Conservation (phyloP, 2,888 invertebrate species). For the Acleris cristana region DNA sequence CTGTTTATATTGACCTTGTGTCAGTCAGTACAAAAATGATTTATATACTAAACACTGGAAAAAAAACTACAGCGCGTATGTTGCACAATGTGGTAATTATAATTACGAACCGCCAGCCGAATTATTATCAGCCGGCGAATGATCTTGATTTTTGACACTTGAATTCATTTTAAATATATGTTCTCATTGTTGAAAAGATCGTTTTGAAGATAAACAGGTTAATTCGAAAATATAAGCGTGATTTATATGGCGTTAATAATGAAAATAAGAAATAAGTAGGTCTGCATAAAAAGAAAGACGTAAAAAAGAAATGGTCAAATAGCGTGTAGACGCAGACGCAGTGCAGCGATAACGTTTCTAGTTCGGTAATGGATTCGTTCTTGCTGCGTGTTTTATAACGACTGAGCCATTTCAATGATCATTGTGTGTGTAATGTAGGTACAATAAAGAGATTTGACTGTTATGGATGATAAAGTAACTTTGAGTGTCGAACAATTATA, state of each 20-base stretch:
- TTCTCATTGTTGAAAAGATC: neutral
- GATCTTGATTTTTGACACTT: constrained; percentile 4
- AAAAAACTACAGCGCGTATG: constrained; percentile 16
- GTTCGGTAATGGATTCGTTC: constrained; percentile 11
- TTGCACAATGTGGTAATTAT: constrained; percentile 26
- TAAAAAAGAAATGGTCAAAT: constrained; percentile 16
- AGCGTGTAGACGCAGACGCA: constrained; percentile 10
- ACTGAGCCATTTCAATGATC: constrained; percentile 28
- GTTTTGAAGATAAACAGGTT: neutral
- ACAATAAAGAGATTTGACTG: constrained; percentile 33
- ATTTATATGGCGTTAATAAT: neutral
- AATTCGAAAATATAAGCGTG: neutral
- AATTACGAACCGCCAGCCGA: constrained; percentile 6
- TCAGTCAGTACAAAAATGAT: constrained; percentile 39
- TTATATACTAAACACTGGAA: constrained; percentile 44
- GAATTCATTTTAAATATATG: constrained; percentile 2
- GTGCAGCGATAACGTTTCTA: constrained; percentile 17
- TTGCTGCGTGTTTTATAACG: constrained; percentile 20
- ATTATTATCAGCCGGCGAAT: neutral
- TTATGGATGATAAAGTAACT: constrained; percentile 38
- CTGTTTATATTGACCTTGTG: constrained; percentile 38
- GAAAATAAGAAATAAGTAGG: neutral
- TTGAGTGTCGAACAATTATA: constrained; percentile 37
- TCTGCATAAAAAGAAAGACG: neutral
- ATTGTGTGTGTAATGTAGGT: constrained; percentile 20